phyloP scores from a whole-genome alignment of 2,888 invertebrate species.

The Dioctria rufipes region DNA sequence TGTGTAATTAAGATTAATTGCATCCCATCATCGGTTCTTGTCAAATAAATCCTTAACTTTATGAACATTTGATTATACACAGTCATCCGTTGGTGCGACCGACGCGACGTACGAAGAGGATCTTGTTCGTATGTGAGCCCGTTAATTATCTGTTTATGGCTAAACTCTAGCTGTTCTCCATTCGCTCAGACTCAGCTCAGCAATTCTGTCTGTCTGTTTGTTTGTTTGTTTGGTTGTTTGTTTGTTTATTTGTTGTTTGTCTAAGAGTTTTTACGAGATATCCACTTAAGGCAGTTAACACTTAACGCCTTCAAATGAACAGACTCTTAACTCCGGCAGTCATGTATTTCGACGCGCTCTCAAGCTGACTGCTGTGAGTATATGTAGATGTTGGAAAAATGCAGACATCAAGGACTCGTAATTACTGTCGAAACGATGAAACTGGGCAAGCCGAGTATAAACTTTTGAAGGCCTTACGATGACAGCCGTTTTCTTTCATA shows the following conservation, averaged over 20 bases:
- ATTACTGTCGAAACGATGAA: slow-evolving; percentile 36
- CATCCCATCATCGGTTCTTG: slow-evolving; percentile 56
- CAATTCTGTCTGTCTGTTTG: slow-evolving; percentile 5
- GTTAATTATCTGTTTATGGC: slow-evolving; percentile 59
- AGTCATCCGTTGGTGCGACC: slow-evolving; percentile 9
- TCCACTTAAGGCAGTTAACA: slow-evolving; percentile 56
- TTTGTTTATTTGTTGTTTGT: slow-evolving; percentile 48
- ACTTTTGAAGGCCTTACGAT: neutral
- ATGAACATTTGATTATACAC: slow-evolving; percentile 57
- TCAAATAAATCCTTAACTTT: slow-evolving; percentile 58
- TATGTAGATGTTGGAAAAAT: slow-evolving; percentile 41
- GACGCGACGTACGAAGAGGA: neutral
- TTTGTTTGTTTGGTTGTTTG: slow-evolving; percentile 48
- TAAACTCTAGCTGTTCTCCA: slow-evolving; percentile 30
- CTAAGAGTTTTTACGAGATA: slow-evolving; percentile 56
- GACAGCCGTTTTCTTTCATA: slow-evolving; percentile 32
- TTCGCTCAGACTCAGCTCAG: neutral
- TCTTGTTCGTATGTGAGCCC: slow-evolving; percentile 49
- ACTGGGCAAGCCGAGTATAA: neutral
- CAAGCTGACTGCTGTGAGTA: slow-evolving; percentile 14
- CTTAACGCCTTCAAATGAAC: slow-evolving; percentile 54
- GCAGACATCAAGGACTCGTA: slow-evolving; percentile 55
- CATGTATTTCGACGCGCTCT: neutral
- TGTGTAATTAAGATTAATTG: slow-evolving; percentile 59
- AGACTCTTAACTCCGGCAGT: slow-evolving; percentile 34